Base-by-base conservation (phyloP, 2,113 vertebrate genomes). In the Prinia subflava region DNA sequence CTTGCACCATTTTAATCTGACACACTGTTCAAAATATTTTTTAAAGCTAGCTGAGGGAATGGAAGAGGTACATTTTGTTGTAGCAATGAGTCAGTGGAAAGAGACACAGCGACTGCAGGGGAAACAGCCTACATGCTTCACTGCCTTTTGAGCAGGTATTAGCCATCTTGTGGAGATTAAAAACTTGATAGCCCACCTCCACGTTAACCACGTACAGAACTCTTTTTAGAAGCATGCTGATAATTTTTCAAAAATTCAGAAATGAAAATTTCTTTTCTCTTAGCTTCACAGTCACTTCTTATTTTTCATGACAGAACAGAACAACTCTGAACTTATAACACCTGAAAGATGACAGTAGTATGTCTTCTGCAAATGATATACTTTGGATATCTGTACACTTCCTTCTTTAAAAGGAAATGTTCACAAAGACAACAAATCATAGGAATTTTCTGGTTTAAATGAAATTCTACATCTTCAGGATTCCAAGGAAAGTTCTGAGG, bases 21-120 rank as follows among this genome's bases (percentile, higher is more conserved):
- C 42, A 89, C 37, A 19, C 56, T 41, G 30, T 59, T 89, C 76
- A 93, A 90, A 95, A 94, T 78, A 77, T 41, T 89, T 89, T 96
- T 78, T 89, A 35, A 87, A 92, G 56, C 35, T 62, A 71, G 39
- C 17, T 82, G 83, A 87, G 25, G 74, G 69, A 96, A 87, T 52
- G 64, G 69, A 94, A 89, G 71, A 76, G 62, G 42, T 79, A 56
- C 33, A 57, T 60, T 87, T 76, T 37, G 82, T 17, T 94, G 46
- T 63, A 87, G 63, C 46, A 92, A 17, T 77, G 85, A 90, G 71
- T 96, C 88, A 95, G 46, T 79, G 87, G 89, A 91, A 95, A 92
- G 71, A 92, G 56, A 60, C 11, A 28, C 44, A 49, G 17, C 10
- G 37, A 85, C n/a, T 91, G 31, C 62, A 91, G 49, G 14, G 7